Conservation (phyloP, 2,113 vertebrate species). For the Tenrec ecaudatus region DNA sequence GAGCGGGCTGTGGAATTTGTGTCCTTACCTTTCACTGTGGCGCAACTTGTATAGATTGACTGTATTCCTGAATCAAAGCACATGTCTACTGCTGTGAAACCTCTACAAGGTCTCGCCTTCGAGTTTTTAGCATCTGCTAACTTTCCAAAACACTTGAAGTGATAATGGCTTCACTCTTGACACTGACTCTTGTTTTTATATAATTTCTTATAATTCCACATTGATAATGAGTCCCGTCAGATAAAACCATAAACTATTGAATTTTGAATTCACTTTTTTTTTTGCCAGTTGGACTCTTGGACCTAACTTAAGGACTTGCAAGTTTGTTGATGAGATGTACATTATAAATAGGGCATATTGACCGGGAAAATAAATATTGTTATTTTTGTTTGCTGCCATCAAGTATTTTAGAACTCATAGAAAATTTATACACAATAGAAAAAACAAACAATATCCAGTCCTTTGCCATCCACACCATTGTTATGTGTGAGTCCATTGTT, state of each 20-base stretch:
- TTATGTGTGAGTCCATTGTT: no score
- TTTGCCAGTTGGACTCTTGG: background rate
- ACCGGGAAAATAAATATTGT: background rate
- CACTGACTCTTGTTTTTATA: fast-evolving
- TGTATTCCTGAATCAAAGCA: background rate
- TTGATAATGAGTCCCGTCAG: background rate
- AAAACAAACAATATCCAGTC: no score
- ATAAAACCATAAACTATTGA: background rate
- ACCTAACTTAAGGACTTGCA: background rate
- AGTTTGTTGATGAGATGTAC: background rate
- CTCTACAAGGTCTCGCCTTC: background rate
- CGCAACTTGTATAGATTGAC: background rate
- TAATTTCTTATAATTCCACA: background rate
- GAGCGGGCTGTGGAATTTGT: background rate
- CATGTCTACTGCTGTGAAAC: background rate
- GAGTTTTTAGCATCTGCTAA: background rate
- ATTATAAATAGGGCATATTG: background rate
- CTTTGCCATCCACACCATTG: no score
- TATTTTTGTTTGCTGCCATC: no score
- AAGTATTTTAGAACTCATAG: no score
- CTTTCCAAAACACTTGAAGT: background rate
- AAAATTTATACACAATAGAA: no score
- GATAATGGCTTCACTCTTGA: background rate
- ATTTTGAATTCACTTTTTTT: background rate
- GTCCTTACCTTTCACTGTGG: background rate